Conservation (phyloP, 2,888 invertebrate genomes). For the Salticus scenicus region DNA sequence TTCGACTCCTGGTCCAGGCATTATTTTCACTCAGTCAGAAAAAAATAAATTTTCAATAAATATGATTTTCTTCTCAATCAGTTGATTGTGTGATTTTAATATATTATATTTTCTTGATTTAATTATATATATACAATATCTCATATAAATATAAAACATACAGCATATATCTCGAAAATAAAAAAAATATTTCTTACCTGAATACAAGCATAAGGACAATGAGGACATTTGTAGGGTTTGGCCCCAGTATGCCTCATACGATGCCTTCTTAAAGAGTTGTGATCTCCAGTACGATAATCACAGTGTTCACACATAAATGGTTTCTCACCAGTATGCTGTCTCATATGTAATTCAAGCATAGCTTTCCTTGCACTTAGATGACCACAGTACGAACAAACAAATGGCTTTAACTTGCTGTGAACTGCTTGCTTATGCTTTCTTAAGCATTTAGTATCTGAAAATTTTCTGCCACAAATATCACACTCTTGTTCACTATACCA, state of each 20-base stretch:
- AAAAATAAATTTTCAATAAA: too few species aligned
- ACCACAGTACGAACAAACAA: slow-evolving; percentile 75
- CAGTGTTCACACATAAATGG: slow-evolving; percentile 78
- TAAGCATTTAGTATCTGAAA: slow-evolving; percentile 76
- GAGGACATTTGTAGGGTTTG: slow-evolving; percentile 75
- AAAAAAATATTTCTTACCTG: slow-evolving; percentile 39
- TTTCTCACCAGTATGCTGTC: slow-evolving; percentile 77
- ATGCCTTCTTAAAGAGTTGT: slow-evolving; percentile 76
- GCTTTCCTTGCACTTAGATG: slow-evolving; percentile 76
- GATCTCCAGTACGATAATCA: slow-evolving; percentile 75
- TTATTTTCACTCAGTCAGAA: too few species aligned
- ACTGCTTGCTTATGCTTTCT: slow-evolving; percentile 75
- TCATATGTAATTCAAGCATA: slow-evolving; percentile 75
- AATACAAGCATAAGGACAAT: slow-evolving; percentile 76
- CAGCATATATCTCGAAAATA: too few species aligned
- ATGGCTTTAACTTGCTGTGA: slow-evolving; percentile 75
- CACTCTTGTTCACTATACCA: slow-evolving; percentile 75
- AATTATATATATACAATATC: too few species aligned
- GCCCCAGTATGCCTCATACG: slow-evolving; percentile 76
- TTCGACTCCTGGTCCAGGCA: too few species aligned
- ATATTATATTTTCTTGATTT: too few species aligned
- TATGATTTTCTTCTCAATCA: too few species aligned
- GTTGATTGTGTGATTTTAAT: too few species aligned
- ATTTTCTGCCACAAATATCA: slow-evolving; percentile 75
- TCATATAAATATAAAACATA: too few species aligned